These are phyloP conservation scores for Philopotamus ludificatus DNA, from an alignment of 1,140 invertebrate species.

Conservation along the genomic window DNA sequence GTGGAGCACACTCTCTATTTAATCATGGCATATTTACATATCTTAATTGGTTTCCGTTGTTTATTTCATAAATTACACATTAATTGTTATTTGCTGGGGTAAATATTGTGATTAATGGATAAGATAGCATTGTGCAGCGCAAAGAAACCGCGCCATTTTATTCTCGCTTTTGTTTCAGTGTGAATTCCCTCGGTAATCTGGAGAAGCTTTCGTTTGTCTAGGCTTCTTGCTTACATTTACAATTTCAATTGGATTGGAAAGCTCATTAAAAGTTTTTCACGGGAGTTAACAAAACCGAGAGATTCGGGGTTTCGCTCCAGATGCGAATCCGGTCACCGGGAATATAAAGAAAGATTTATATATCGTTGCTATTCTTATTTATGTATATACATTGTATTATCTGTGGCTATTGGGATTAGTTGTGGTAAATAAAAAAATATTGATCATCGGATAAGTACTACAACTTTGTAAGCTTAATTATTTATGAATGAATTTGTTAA, in stretches of 20 bases:
- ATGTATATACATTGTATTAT: no score
- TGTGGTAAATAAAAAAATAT: no score
- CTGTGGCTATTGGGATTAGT: no score
- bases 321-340: no score
- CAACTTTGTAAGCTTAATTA: no score
- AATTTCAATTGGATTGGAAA: constrained; percentile 14
- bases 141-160: background rate
- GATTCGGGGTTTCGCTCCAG: no score
- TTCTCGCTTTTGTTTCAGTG: background rate
- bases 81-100: constrained; percentile 22
- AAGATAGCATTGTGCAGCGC: background rate
- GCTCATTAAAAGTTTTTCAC: constrained; percentile 16
- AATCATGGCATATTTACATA: constrained; percentile 20
- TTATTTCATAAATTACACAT: constrained; percentile 12
- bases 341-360: no score
- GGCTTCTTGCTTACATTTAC: background rate
- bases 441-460: no score
- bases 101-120: background rate
- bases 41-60: constrained; percentile 21
- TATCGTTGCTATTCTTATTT: no score
- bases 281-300: background rate
- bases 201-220: background rate
- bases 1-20: constrained; percentile 4
- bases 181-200: background rate
- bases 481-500: no score